phyloP scores from a whole-genome alignment of 2,888 invertebrate genomes.

The Macaria notata region DNA sequence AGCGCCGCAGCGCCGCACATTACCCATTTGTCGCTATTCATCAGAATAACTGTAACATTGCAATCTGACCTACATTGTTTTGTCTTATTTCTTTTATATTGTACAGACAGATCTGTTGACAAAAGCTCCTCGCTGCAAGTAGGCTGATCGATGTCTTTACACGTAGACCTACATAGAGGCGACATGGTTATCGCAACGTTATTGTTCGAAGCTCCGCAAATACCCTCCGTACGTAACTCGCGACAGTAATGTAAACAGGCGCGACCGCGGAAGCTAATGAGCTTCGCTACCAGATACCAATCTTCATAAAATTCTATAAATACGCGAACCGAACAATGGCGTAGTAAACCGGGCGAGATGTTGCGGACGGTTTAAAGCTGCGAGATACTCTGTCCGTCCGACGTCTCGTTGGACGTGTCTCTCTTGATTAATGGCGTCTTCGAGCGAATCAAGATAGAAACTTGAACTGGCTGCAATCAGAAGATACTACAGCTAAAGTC shows the following conservation, averaged over 20 bases:
- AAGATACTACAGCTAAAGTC: conserved; percentile 24
- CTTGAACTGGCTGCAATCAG: conserved; percentile 36
- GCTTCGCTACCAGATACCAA: conserved; percentile 27
- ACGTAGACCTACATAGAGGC: conserved; percentile 15
- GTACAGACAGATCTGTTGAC: conserved; percentile 17
- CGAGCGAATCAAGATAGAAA: conserved; percentile 35
- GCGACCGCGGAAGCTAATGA: conserved; percentile 32
- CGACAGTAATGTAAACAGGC: conserved; percentile 33
- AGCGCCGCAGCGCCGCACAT: conserved; percentile 12
- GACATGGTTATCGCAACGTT: conserved; percentile 17
- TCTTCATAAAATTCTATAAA: conserved; percentile 36
- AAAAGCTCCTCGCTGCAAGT: conserved; percentile 17
- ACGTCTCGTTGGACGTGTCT: conserved; percentile 20
- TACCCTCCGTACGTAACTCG: conserved; percentile 15
- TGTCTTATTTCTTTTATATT: conserved; percentile 18
- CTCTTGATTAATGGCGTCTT: conserved; percentile 27
- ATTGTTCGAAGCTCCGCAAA: conserved; percentile 31
- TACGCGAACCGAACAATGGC: conserved; percentile 27
- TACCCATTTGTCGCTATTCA: conserved; percentile 20
- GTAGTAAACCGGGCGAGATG: conserved; percentile 23
- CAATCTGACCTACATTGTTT: conserved; percentile 22
- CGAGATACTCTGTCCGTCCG: conserved; percentile 22
- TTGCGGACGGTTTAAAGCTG: conserved; percentile 16
- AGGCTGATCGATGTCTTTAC: conserved; percentile 22
- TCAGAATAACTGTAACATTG: conserved; percentile 20